These are phyloP conservation scores for Tinamus major DNA, from an alignment of 2,797 vertebrate species.

Conservation along the genomic window DNA sequence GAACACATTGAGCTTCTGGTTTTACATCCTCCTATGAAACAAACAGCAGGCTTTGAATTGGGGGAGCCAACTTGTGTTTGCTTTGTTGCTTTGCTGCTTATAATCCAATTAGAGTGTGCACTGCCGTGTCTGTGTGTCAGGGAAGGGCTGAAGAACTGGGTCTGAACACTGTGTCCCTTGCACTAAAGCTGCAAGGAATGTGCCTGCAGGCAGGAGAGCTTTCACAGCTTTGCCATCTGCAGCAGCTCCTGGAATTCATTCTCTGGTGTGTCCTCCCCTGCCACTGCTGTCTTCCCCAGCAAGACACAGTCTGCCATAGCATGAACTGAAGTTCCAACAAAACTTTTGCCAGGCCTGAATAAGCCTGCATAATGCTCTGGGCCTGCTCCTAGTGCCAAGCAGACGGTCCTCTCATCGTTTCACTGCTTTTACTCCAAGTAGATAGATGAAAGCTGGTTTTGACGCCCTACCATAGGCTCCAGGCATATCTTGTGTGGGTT, in stretches of 20 bases:
- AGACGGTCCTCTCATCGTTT: not conserved
- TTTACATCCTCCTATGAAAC: constrained; percentile 19
- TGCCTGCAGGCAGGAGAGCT: not conserved
- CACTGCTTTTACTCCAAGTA: not conserved
- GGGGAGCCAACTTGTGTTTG: not conserved
- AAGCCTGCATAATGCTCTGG: not conserved
- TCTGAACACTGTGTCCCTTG: not conserved
- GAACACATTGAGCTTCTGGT: not conserved
- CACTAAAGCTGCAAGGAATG: not conserved
- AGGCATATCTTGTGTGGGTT: not conserved
- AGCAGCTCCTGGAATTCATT: not conserved
- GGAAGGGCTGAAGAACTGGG: not conserved
- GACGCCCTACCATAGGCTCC: not conserved
- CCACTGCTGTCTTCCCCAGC: not conserved
- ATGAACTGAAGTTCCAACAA: not conserved
- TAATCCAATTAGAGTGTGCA: not conserved
- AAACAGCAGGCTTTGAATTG: not conserved
- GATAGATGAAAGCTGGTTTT: not conserved
- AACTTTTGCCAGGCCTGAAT: not conserved
- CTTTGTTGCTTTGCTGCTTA: not conserved
- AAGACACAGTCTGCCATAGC: not conserved
- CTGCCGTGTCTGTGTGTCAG: not conserved
- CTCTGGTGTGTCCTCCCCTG: not conserved
- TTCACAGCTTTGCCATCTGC: not conserved
- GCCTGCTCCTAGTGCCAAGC: not conserved